A percentile compares a stretch with the other conserved stretches of the same genome.
These are phyloP conservation scores for Hemiprocne comata DNA, from an alignment of 2,113 vertebrate genomes.

Conservation along the genomic window DNA sequence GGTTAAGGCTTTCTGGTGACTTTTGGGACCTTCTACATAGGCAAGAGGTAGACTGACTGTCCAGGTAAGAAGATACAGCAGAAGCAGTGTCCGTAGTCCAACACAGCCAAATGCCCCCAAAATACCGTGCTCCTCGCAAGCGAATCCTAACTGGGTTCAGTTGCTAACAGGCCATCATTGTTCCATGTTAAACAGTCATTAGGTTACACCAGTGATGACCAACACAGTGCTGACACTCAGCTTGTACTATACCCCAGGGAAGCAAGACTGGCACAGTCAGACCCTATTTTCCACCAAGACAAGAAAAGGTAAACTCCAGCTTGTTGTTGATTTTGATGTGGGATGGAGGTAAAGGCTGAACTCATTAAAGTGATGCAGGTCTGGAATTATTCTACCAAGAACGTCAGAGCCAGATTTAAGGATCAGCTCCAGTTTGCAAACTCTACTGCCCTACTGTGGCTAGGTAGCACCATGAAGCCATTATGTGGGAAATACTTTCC, in stretches of 20 bases:
- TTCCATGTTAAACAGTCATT: no score
- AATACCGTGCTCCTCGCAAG: not conserved
- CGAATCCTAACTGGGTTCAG: not conserved
- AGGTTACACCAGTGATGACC: rapidly evolving
- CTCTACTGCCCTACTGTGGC: not conserved
- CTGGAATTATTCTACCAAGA: not conserved
- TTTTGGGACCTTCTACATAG: not conserved
- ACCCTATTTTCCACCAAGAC: not conserved
- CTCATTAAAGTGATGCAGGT: not conserved
- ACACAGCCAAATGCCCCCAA: rapidly evolving
- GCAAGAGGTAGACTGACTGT: not conserved
- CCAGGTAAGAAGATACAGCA: rapidly evolving
- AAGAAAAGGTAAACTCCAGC: not conserved
- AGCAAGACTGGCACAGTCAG: not conserved
- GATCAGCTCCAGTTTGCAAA: not conserved
- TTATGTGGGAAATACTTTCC: not conserved
- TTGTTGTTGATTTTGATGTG: not conserved
- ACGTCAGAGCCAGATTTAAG: not conserved
- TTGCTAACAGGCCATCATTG: no score
- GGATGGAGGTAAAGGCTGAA: not conserved
- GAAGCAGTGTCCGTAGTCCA: not conserved
- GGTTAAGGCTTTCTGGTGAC: no score
- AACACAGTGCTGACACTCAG: not conserved
- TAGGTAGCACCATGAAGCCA: not conserved
- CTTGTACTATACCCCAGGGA: not conserved